A percentile compares a stretch with the other conserved stretches of the same genome.
These are phyloP conservation scores for Ictidomys tridecemlineatus DNA, from an alignment of 2,113 vertebrate species.

Conservation along the genomic window DNA sequence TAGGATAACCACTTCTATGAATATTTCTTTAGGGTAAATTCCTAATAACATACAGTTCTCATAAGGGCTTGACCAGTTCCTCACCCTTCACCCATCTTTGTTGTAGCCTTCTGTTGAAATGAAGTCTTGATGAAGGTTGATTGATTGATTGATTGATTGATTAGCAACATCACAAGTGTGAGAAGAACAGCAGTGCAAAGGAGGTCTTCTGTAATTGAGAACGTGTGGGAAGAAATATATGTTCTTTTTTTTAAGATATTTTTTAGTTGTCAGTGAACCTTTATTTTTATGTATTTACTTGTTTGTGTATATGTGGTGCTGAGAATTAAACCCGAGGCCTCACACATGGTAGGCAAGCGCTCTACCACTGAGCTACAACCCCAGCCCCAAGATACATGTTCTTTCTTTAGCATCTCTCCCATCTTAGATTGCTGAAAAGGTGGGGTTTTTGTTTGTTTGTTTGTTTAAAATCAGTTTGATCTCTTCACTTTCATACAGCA, in stretches of 20 bases:
- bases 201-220: background rate
- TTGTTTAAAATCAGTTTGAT: background rate
- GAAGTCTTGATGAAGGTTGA: background rate
- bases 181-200: background rate
- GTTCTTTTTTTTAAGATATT: background rate
- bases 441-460: too few relatives aligned
- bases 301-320: too few relatives aligned
- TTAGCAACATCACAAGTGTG: background rate
- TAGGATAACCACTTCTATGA: background rate
- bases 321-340: too few relatives aligned
- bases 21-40: background rate
- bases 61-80: background rate
- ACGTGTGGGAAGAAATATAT: background rate
- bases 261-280: too few relatives aligned
- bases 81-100: background rate
- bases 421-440: background rate
- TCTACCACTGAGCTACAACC: too few relatives aligned
- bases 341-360: too few relatives aligned
- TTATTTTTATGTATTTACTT: too few relatives aligned
- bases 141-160: background rate
- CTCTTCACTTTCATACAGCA: background rate
- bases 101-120: background rate
- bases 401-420: background rate
- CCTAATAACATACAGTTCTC: background rate
- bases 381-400: background rate